Percentiles rank a stretch among this genome's conserved stretches.
phyloP scores from a whole-genome alignment of 1,140 invertebrate genomes.

The Calosoma granatense region DNA sequence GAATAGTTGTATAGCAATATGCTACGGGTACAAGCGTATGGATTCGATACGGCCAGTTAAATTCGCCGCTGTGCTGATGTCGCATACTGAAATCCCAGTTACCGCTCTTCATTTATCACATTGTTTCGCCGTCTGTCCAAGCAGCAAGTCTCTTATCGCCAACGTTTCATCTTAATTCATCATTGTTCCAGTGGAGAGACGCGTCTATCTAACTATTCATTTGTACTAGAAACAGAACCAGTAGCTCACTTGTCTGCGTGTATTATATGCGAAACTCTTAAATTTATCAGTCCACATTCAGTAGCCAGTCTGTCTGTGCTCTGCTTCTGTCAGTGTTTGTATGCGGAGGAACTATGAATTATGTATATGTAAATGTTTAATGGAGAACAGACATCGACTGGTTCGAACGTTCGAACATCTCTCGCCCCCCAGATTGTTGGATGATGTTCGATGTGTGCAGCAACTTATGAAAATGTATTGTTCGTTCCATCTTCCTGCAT shows the following conservation, averaged over 20 bases:
- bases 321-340: neutral
- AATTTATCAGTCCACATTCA: neutral
- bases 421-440: no score
- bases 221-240: neutral
- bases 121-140: slow-evolving; percentile 11
- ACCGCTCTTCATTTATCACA: neutral
- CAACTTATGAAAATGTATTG: neutral
- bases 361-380: slow-evolving; percentile 19
- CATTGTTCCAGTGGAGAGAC: slow-evolving; percentile 15
- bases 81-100: neutral
- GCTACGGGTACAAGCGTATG: neutral
- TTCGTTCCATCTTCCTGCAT: neutral
- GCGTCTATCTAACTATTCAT: neutral
- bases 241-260: no score
- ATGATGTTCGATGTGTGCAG: neutral
- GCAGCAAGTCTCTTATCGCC: slow-evolving; percentile 16
- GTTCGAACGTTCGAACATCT: no score
- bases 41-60: neutral
- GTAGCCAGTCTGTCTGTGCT: neutral
- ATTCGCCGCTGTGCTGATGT: neutral
- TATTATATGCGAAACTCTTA: neutral
- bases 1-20: no score
- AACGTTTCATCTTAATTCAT: slow-evolving; percentile 19
- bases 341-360: slow-evolving; percentile 14
- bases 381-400: slow-evolving; percentile 9